Conservation (phyloP, 2,888 invertebrate species). For the Lochmaea capreae region DNA sequence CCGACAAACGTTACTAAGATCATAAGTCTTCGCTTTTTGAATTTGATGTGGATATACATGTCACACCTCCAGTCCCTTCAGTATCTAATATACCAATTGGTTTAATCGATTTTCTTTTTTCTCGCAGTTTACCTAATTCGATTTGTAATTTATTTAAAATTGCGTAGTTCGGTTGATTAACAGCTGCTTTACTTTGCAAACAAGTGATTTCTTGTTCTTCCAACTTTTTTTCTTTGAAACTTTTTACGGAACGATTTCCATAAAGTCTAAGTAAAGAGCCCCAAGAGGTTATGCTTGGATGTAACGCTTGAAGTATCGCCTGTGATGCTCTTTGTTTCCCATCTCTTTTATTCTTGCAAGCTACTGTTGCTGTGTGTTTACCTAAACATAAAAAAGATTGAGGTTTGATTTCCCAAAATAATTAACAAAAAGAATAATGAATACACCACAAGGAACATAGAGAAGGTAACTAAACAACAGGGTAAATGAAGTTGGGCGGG, state of each 20-base stretch:
- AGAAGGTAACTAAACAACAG: too few relatives aligned
- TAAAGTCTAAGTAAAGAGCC: slow-evolving; percentile 93
- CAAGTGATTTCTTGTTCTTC: slow-evolving; percentile 93
- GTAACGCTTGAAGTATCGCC: slow-evolving; percentile 89
- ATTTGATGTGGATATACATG: slow-evolving; percentile 80
- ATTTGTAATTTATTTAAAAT: slow-evolving; percentile 85
- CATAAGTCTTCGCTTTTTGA: slow-evolving; percentile 80
- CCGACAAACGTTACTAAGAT: slow-evolving; percentile 3
- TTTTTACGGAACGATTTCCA: slow-evolving; percentile 90
- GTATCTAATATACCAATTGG: slow-evolving; percentile 72
- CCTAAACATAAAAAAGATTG: slow-evolving; percentile 18
- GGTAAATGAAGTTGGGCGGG: too few relatives aligned
- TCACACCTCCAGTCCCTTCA: slow-evolving; percentile 67
- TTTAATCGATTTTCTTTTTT: slow-evolving; percentile 68
- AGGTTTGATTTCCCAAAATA: too few relatives aligned
- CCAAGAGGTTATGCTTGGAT: slow-evolving; percentile 95
- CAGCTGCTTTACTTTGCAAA: slow-evolving; percentile 87
- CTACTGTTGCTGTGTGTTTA: slow-evolving; percentile 88
- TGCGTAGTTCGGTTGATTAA: slow-evolving; percentile 92
- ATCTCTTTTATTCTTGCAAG: slow-evolving; percentile 96
- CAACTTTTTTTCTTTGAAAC: slow-evolving; percentile 90
- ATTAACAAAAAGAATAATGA: too few relatives aligned
- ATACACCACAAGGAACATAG: too few relatives aligned
- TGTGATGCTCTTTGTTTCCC: slow-evolving; percentile 98
- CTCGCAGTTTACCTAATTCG: slow-evolving; percentile 84